These are phyloP conservation scores for Pteropus rufus DNA, from an alignment of 2,797 vertebrate species.

Conservation along the genomic window DNA sequence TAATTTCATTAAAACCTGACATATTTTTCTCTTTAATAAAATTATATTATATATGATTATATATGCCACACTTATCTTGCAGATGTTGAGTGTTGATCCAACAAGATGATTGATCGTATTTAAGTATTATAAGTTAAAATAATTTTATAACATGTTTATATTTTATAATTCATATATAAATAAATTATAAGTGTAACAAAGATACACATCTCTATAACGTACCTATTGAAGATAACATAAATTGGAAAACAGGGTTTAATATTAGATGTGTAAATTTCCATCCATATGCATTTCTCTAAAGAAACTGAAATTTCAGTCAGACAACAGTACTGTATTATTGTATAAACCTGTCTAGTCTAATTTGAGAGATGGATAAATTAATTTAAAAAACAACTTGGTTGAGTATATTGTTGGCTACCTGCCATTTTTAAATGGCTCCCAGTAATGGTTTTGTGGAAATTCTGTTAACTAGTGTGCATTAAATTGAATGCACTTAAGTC, in stretches of 20 bases:
- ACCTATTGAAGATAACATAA: not conserved
- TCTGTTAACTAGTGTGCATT: constrained; percentile 59
- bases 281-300: not conserved
- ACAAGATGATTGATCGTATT: not conserved
- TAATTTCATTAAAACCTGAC: not conserved
- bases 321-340: not conserved
- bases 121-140: not conserved
- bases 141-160: not conserved
- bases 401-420: constrained; percentile 58
- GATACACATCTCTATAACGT: not conserved
- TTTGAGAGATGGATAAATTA: constrained; percentile 40
- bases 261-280: not conserved
- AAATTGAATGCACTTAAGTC: not conserved
- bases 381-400: constrained; percentile 54
- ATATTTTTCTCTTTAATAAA: constrained; percentile 1
- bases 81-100: not conserved
- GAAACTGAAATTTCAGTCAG: not conserved
- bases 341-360: constrained; percentile 33
- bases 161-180: not conserved
- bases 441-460: constrained; percentile 53
- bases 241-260: not conserved
- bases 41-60: not conserved
- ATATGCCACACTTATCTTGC: not conserved
- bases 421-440: constrained; percentile 64
- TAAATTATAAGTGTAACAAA: not conserved